These are phyloP conservation scores for Danio rerio DNA, from an alignment of 2,113 vertebrate genomes.

Conservation along the genomic window DNA sequence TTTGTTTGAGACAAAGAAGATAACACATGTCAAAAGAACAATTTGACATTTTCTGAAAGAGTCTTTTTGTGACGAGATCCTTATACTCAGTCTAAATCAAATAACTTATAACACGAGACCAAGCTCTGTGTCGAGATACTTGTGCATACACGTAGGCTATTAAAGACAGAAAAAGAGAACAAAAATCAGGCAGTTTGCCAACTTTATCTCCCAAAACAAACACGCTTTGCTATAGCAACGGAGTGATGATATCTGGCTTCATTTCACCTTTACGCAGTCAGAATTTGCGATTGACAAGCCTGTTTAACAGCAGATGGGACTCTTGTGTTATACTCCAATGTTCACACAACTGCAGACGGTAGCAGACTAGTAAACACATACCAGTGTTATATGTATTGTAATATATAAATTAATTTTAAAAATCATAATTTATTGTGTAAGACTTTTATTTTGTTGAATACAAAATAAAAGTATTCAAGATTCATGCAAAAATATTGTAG, in stretches of 20 bases:
- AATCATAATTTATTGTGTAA: too few relatives aligned
- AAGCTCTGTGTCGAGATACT: slow-evolving; percentile 12
- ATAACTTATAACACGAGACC: not conserved
- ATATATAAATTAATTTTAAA: too few relatives aligned
- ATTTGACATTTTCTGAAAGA: slow-evolving; percentile 22
- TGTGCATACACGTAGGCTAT: slow-evolving; percentile 33
- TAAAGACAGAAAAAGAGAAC: not conserved
- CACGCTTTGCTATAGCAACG: not conserved
- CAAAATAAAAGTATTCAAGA: too few relatives aligned
- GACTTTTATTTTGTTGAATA: too few relatives aligned
- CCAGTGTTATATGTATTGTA: too few relatives aligned
- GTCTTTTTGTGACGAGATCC: slow-evolving; percentile 40
- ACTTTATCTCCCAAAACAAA: slow-evolving; percentile 44
- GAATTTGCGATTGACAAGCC: not conserved
- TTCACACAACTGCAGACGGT: not conserved
- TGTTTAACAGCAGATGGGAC: not conserved
- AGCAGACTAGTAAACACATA: too few relatives aligned
- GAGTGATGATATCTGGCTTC: not conserved
- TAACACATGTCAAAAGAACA: not conserved
- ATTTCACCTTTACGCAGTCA: slow-evolving; percentile 17
- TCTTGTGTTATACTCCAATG: not conserved
- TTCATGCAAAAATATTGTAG: too few relatives aligned
- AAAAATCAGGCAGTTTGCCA: not conserved
- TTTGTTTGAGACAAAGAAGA: not conserved
- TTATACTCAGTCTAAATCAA: slow-evolving; percentile 15